These are phyloP conservation scores for Onychostoma macrolepis DNA, from an alignment of 2,113 vertebrate species.

Conservation along the genomic window DNA sequence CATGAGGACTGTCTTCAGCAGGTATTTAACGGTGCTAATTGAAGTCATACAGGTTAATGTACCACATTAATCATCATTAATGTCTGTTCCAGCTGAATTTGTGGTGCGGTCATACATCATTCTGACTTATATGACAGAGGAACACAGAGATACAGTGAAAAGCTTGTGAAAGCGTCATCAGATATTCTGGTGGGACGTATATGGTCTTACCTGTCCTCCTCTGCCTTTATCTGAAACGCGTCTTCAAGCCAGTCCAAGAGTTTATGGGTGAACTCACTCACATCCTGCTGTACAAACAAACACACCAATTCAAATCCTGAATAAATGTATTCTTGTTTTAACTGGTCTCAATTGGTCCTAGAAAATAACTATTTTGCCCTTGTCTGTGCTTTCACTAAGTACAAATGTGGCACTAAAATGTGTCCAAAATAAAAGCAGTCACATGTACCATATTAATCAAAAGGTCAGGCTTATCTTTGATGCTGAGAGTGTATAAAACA, in stretches of 20 bases:
- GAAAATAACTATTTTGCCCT: neutral
- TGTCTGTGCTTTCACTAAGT: neutral
- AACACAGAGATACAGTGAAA: neutral
- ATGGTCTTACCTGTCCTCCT: constrained; percentile 82
- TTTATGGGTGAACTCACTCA: constrained; percentile 98
- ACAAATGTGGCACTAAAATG: neutral
- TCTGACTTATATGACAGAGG: constrained; percentile 36
- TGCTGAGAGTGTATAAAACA: neutral
- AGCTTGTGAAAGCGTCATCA: neutral
- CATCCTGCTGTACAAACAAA: constrained; percentile 87
- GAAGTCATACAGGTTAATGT: constrained; percentile 41
- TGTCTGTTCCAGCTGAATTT: constrained; percentile 6
- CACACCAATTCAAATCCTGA: constrained; percentile 42
- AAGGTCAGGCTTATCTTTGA: neutral
- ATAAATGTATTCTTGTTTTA: neutral
- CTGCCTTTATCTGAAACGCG: constrained; percentile 96
- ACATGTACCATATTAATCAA: neutral
- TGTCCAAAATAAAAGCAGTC: neutral
- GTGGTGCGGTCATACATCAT: constrained; percentile 38
- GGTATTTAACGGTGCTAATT: constrained; percentile 43
- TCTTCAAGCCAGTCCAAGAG: constrained; percentile 98
- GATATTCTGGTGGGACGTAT: neutral
- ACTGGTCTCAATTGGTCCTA: neutral
- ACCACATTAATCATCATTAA: constrained; percentile 33
- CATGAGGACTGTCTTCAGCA: neutral